phyloP scores from a whole-genome alignment of 2,888 invertebrate species.

The Dasypogon diadema region DNA sequence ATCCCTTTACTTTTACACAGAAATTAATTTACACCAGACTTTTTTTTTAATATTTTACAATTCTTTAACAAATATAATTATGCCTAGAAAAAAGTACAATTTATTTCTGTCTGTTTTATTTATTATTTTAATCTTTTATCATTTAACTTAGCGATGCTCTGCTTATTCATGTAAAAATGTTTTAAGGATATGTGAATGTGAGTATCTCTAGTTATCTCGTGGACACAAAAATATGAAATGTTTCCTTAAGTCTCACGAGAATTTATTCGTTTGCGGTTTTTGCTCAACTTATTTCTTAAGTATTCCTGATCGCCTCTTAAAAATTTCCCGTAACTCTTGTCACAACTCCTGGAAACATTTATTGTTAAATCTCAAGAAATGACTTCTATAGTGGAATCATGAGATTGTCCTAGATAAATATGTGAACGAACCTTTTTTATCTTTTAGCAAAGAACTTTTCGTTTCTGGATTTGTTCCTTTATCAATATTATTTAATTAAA shows the following conservation, averaged over 20 bases:
- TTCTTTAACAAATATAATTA: slow-evolving; percentile 31
- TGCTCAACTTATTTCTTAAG: neutral
- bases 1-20: neutral
- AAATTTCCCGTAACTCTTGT: slow-evolving; percentile 13
- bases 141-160: slow-evolving; percentile 17
- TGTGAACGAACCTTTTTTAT: no score
- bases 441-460: no score
- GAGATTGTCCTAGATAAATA: no score
- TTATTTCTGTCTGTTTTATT: no score
- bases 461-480: no score
- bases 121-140: neutral
- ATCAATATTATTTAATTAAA: no score
- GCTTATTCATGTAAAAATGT: slow-evolving; percentile 4
- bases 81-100: slow-evolving; percentile 22
- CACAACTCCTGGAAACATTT: no score
- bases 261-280: neutral
- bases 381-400: slow-evolving; percentile 26
- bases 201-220: slow-evolving; percentile 26
- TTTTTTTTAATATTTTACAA: neutral
- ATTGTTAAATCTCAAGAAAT: no score
- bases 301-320: neutral
- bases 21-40: slow-evolving; percentile 20
- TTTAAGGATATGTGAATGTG: slow-evolving; percentile 35
- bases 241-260: slow-evolving; percentile 44
- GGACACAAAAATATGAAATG: slow-evolving; percentile 49